Conservation (phyloP, 2,888 invertebrate species). For the Bruchidius siliquastri region DNA sequence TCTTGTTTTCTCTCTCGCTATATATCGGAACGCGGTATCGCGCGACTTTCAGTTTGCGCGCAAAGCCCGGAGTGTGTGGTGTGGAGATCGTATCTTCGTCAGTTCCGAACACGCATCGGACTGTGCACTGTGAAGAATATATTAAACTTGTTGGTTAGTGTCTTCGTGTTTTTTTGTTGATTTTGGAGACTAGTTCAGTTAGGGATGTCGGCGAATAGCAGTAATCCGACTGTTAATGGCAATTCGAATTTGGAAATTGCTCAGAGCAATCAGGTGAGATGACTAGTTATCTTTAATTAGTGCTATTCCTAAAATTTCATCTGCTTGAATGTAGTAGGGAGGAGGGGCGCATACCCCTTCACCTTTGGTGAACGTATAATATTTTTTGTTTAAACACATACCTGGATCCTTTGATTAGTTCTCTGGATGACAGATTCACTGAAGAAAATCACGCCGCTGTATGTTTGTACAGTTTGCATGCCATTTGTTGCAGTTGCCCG, state of each 20-base stretch:
- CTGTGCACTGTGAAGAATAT: not conserved
- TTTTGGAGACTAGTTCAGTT: too few relatives aligned
- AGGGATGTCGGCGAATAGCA: not conserved
- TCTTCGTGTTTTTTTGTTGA: not conserved
- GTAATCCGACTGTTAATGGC: constrained; percentile 41
- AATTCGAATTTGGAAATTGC: constrained; percentile 53
- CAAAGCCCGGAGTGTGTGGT: not conserved
- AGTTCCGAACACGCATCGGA: not conserved
- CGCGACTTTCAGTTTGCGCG: not conserved
- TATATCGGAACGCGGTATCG: not conserved
- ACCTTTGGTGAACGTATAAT: too few relatives aligned
- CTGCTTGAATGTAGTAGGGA: too few relatives aligned
- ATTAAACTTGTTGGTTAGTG: not conserved
- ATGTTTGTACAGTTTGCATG: too few relatives aligned
- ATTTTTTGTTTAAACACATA: too few relatives aligned
- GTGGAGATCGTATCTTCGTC: not conserved
- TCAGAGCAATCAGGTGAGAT: constrained; percentile 48
- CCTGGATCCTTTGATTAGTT: too few relatives aligned
- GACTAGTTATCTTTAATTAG: too few relatives aligned
- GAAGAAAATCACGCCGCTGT: too few relatives aligned
- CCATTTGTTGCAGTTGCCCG: too few relatives aligned
- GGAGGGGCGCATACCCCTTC: too few relatives aligned
- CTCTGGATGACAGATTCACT: too few relatives aligned
- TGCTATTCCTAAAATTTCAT: too few relatives aligned
- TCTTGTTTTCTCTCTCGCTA: not conserved